Percentiles rank a stretch among this genome's conserved stretches.
Evolutionary conservation across 2,113 vertebrate species (phyloP).

Genomic region (Nycticebus coucang): DNA sequence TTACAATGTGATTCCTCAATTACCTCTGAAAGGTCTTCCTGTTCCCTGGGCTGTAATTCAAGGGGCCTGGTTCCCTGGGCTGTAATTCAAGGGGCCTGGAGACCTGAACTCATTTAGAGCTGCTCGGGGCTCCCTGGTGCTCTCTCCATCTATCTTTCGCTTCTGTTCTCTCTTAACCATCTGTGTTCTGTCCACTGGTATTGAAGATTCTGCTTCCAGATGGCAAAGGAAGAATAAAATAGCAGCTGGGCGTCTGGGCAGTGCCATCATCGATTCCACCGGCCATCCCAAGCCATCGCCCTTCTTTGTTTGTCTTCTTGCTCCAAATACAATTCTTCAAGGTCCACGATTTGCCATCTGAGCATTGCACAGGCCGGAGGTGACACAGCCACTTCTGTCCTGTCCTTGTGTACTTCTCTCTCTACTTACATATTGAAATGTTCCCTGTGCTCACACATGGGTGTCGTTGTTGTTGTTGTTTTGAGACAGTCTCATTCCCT

Average conservation of each 20-base stretch:
- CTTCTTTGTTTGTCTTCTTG: background rate
- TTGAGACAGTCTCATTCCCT: too few relatives aligned
- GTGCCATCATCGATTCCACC: background rate
- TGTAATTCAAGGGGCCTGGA: background rate
- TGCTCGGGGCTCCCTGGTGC: background rate
- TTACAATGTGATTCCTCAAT: background rate
- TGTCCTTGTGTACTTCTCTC: background rate
- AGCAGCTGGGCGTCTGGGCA: background rate
- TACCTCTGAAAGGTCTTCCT: slow-evolving; percentile 5
- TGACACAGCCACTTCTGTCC: background rate
- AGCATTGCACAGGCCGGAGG: background rate
- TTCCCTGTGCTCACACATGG: background rate
- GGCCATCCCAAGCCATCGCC: background rate
- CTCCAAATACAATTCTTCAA: background rate
- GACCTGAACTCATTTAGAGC: slow-evolving; percentile 62
- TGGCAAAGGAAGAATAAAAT: background rate
- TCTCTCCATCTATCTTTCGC: background rate
- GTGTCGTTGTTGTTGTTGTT: too few relatives aligned
- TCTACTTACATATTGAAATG: background rate
- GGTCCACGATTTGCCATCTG: background rate
- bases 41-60: background rate
- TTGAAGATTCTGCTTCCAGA: background rate
- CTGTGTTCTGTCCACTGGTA: background rate
- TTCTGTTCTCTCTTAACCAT: background rate
- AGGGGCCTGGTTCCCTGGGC: background rate